Conservation (phyloP, 2,113 vertebrate genomes). For the Hemiprocne comata region DNA sequence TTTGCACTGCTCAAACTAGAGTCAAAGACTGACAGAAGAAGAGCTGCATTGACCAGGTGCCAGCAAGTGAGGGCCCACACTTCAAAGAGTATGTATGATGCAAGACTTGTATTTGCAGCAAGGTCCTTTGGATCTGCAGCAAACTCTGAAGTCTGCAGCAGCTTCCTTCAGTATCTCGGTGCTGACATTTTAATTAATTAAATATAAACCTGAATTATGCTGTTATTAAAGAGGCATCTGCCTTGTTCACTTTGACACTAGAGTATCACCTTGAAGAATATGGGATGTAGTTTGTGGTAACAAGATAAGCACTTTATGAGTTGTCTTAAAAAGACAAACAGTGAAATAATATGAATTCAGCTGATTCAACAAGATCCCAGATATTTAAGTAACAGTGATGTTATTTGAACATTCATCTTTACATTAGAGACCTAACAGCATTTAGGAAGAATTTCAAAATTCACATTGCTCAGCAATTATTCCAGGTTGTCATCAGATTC, state of each 20-base stretch:
- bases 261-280: slow-evolving; percentile 23
- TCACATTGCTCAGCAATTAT: slow-evolving; percentile 22
- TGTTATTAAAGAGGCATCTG: slow-evolving; percentile 32
- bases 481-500: slow-evolving; percentile 23
- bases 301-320: slow-evolving; percentile 2
- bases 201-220: slow-evolving; percentile 33
- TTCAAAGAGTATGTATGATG: neutral
- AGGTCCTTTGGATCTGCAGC: neutral
- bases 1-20: neutral
- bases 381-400: neutral
- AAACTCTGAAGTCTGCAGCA: neutral
- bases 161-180: neutral
- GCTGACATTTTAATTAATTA: slow-evolving; percentile 41
- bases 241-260: slow-evolving; percentile 21
- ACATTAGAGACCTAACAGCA: slow-evolving; percentile 3
- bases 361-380: slow-evolving; percentile 15
- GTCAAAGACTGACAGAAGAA: neutral
- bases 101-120: neutral
- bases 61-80: neutral
- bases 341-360: neutral
- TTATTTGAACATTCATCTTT: slow-evolving; percentile 8
- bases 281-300: neutral
- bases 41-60: neutral
- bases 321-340: slow-evolving; percentile 6
- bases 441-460: slow-evolving; percentile 27